These are phyloP conservation scores for Podotricha telesiphe DNA, from an alignment of 2,888 invertebrate species.

Conservation along the genomic window DNA sequence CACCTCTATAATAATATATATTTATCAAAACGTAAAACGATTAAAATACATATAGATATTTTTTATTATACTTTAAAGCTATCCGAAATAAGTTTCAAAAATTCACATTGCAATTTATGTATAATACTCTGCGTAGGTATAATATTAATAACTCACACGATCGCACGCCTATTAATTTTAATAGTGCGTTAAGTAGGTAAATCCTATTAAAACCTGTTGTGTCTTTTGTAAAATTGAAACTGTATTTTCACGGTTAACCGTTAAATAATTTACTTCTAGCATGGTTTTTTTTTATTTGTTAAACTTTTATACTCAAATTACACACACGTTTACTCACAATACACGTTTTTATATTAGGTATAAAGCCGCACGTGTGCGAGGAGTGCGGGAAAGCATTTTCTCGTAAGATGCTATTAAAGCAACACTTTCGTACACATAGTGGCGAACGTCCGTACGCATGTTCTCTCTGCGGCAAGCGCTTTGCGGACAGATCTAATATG, in stretches of 20 bases:
- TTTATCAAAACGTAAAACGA: not conserved
- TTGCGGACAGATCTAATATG: conserved; percentile 94
- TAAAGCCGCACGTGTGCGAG: conserved; percentile 90
- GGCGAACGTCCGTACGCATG: conserved; percentile 92
- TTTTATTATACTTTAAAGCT: not conserved
- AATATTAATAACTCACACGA: conserved; percentile 34
- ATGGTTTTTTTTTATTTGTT: not conserved
- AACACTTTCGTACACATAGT: conserved; percentile 91
- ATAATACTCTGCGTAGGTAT: not conserved
- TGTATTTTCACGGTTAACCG: conserved; percentile 7
- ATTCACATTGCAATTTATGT: conserved; percentile 11
- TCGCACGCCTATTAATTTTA: conserved; percentile 38
- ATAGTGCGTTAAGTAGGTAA: conserved; percentile 28
- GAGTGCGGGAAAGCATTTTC: conserved; percentile 93
- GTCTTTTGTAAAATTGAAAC: conserved; percentile 21
- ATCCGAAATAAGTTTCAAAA: not conserved
- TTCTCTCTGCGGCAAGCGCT: conserved; percentile 91
- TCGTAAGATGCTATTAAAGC: conserved; percentile 92
- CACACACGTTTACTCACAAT: too few relatives aligned
- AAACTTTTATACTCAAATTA: not conserved
- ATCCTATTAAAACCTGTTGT: conserved; percentile 12
- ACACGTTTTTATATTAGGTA: conserved; percentile 56
- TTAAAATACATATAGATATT: too few relatives aligned
- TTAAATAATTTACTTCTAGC: not conserved
- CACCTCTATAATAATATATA: not conserved